A percentile compares a stretch with the other conserved stretches of the same genome.
phyloP scores from a whole-genome alignment of 2,888 invertebrate species.

The Oxystoma pomonae region DNA sequence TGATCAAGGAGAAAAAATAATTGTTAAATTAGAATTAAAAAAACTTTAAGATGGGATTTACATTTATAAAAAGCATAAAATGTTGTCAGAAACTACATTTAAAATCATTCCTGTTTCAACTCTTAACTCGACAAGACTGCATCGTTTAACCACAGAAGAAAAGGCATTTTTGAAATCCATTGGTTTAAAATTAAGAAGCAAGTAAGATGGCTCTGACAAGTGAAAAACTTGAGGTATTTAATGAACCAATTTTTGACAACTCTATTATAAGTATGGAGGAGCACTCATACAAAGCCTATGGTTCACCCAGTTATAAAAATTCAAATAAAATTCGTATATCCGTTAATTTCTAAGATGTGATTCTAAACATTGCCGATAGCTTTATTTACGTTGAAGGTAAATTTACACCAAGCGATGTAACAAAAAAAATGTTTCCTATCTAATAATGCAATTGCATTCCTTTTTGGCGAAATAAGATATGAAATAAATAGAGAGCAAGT shows the following conservation, averaged over 20 bases:
- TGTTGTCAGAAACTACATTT: background rate
- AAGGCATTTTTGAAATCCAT: conserved; percentile 1
- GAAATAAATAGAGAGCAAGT: conserved; percentile 12
- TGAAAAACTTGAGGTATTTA: conserved; percentile 10
- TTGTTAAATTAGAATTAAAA: conserved; percentile 12
- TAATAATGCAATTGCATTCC: conserved; percentile 6
- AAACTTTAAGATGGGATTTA: conserved; percentile 11
- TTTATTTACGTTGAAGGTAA: conserved; percentile 12
- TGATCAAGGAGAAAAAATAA: conserved; percentile 13
- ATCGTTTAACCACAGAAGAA: background rate
- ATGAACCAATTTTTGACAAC: conserved; percentile 5
- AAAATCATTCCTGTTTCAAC: background rate
- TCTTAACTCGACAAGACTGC: background rate
- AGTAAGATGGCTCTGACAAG: background rate
- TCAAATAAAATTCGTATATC: conserved; percentile 7
- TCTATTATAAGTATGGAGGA: background rate
- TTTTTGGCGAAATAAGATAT: conserved; percentile 12
- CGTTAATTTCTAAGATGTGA: conserved; percentile 15
- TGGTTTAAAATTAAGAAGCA: conserved; percentile 1
- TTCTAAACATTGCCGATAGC: conserved; percentile 14
- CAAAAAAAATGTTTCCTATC: conserved; percentile 7
- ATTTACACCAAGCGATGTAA: conserved; percentile 9
- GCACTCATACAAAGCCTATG: conserved; percentile 7
- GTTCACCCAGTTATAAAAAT: conserved; percentile 2
- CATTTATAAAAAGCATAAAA: background rate